Percentiles rank a stretch among this genome's conserved stretches.
phyloP scores from a whole-genome alignment of 2,888 invertebrate genomes.

The Phasia obesa region DNA sequence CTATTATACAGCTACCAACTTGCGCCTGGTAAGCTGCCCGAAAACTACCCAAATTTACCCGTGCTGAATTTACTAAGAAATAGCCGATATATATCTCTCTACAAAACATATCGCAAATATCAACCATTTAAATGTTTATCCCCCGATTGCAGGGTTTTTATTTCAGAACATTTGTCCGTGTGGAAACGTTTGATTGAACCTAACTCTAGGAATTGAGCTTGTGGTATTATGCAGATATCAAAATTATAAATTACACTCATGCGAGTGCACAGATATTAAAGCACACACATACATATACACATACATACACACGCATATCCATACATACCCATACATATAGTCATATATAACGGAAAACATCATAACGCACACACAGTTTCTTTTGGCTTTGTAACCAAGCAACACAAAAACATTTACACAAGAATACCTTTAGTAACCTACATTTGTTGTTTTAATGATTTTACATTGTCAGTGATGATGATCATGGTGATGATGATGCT shows the following conservation, averaged over 20 bases:
- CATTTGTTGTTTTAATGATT: constrained; percentile 57
- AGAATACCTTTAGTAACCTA: constrained; percentile 56
- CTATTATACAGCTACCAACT: no score
- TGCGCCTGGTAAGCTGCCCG: no score
- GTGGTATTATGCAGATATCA: constrained; percentile 66
- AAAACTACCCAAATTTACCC: no score
- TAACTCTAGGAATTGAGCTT: constrained; percentile 63
- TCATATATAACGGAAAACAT: background rate
- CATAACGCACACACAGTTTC: background rate
- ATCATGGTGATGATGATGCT: constrained; percentile 9
- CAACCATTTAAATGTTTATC: background rate
- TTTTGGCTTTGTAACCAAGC: background rate
- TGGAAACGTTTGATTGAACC: constrained; percentile 48
- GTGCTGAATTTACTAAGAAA: no score
- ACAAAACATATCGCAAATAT: no score
- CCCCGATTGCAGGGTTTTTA: background rate
- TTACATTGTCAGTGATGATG: constrained; percentile 40
- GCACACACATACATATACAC: background rate
- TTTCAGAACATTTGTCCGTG: background rate
- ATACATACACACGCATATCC: background rate
- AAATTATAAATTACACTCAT: constrained; percentile 52
- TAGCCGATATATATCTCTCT: no score
- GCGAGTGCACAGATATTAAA: background rate
- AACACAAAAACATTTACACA: constrained; percentile 21
- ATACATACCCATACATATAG: background rate